Conservation (phyloP, 2,113 vertebrate species). For the Indicator maculatus region DNA sequence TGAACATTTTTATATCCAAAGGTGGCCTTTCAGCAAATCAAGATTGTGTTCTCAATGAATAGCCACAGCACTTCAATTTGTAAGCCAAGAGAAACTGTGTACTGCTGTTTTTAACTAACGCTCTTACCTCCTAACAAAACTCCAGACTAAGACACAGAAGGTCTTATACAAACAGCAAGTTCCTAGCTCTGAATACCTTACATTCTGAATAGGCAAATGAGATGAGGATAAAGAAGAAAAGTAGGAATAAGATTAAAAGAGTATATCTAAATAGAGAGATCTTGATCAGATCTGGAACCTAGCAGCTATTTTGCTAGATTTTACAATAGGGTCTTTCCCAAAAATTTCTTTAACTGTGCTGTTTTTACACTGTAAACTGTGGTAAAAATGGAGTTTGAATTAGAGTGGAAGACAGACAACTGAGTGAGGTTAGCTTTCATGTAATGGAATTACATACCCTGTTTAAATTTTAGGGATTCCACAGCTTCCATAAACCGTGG, state of each 20-base stretch:
- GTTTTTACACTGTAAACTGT: background rate
- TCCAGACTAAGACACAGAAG: background rate
- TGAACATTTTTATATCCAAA: background rate
- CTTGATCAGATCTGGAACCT: background rate
- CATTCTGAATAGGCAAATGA: background rate
- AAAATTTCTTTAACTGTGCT: background rate
- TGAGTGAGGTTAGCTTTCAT: background rate
- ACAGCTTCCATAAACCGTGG: background rate
- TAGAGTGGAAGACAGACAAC: background rate
- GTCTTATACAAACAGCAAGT: background rate
- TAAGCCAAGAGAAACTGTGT: background rate
- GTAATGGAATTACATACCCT: background rate
- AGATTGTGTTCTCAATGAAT: background rate
- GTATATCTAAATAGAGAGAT: background rate
- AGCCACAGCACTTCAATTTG: background rate
- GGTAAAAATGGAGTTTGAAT: background rate
- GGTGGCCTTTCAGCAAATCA: background rate
- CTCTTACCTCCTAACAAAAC: background rate
- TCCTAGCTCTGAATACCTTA: background rate
- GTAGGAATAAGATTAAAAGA: background rate
- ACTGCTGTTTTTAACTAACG: background rate
- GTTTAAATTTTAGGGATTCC: background rate
- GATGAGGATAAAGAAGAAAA: background rate
- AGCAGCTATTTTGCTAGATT: background rate
- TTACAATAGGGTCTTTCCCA: background rate